Evolutionary conservation across 2,797 vertebrate genomes (phyloP), one percentile per base, ranked within the genome.

Genomic region (Poeciliopsis turneri): DNA sequence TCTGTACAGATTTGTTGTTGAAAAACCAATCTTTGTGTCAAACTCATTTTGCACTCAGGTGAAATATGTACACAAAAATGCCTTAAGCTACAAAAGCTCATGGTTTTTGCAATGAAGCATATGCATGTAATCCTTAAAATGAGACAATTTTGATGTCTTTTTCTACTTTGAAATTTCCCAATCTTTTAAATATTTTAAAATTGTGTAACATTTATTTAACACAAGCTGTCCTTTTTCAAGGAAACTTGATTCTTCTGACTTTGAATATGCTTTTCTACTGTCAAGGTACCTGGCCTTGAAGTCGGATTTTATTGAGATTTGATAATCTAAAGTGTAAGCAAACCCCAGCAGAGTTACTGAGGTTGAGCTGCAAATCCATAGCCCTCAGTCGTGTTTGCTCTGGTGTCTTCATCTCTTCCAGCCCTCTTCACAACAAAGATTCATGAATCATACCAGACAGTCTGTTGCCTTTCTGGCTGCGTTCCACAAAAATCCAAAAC

Each of bases 341-440:
- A 69, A 20, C 20, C 36, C 25, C 6, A 2, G 16, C 8, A 59
- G 70, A 87, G 69, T 82, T 86, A 81, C 72, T 23, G 20, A 36
- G 23, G 78, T 49, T 81, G 72, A 85, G 73, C 78, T 74, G 53
- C 25, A 53, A 61, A 74, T 75, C 72, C 68, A 7, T n/a, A 55
- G 61, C 47, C 70, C 61, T 64, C 75, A 46, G 80, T 53, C 15
- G 23, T 13, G 30, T 49, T 23, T 47, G 49, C 30, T 72, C 20
- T 68, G 2, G 43, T 71, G 73, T 75, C 77, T 66, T 75, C 28
- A 74, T 66, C 33, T 51, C 39, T 75, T 43, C 73, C 47, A 66
- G 30, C 25, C 51, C 49, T n/a, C 41, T 66, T 28, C 20, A 49
- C 49, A 28, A 68, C 61, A 57, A 30, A 23, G 1, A 9, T 28